Evolutionary conservation across 2,888 invertebrate genomes (phyloP).

Genomic region (Lasioglossum villosulum): DNA sequence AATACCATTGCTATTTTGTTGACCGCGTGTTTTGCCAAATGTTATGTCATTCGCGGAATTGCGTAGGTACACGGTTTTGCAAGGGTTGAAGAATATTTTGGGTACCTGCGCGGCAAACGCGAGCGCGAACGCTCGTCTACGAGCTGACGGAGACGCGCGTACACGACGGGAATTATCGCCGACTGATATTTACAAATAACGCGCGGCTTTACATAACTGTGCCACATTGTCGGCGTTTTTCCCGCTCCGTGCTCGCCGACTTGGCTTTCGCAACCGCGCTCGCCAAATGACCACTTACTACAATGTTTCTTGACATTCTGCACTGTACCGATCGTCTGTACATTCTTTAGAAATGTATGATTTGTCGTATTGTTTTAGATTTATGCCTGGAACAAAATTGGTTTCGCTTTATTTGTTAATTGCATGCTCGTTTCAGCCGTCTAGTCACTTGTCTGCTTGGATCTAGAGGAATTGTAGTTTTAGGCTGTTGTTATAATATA

Average conservation of each 20-base stretch:
- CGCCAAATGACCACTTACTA: neutral
- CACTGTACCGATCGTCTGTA: neutral
- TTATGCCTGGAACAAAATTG: neutral
- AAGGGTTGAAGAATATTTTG: conserved; percentile 24
- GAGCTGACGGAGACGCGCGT: neutral
- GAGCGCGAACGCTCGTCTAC: neutral
- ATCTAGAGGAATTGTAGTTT: neutral
- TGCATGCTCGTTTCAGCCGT: neutral
- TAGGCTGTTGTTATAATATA: neutral
- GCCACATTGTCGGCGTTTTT: neutral
- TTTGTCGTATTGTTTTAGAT: neutral
- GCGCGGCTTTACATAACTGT: conserved; percentile 13
- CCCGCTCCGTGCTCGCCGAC: neutral
- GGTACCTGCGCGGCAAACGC: neutral
- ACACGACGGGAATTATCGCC: neutral
- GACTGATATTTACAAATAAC: conserved; percentile 8
- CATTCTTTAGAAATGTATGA: neutral
- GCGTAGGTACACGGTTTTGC: conserved; percentile 14
- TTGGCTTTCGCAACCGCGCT: neutral
- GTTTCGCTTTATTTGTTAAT: neutral
- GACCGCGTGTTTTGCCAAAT: conserved; percentile 53
- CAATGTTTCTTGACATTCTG: neutral
- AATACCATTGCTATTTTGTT: conserved; percentile 39
- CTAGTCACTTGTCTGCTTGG: neutral
- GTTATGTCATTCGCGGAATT: conserved; percentile 43